Evolutionary conservation across 1,140 invertebrate species (phyloP), one percentile per base, ranked within the genome.

Genomic region (Oedothorax gibbosus): DNA sequence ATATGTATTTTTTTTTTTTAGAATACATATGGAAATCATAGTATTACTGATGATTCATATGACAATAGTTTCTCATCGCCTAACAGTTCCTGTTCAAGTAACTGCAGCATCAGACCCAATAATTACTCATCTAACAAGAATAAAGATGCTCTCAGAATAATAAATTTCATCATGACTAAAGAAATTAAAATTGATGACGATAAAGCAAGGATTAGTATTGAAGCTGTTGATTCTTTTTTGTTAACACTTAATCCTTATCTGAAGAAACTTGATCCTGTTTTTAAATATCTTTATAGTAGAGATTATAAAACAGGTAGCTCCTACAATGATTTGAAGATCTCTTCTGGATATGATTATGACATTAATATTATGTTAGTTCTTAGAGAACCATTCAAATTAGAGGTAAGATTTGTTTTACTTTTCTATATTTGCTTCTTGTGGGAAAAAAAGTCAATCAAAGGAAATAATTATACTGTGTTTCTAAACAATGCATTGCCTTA

Each of bases 231-330:
- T 77, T 10, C 12, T 18, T 77, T 77, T 64, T 4, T 77, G 9
- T 20, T 64, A 11, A 20, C 0, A 18, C 15, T 77, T 18, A 77
- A n/a, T 0, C 57, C 35, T 18, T 6, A 12, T 51, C 53, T 77
- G n/a, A 76, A 76, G 49, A 77, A 49, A 51, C 15, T 50, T 60
- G 75, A 77, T 71, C 49, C 15, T n/a, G 60, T 64, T 5, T 64
- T 65, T 64, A 53, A 50, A 8, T 9, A 12, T 50, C 14, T 77
- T 7, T 77, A 53, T 77, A 4, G 20, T 1, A 62, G 60, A 65
- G 35, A 53, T 77, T 64, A 77, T 20, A 53, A 50, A 11, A 77
- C 75, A 64, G 75, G 75, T 65, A 77, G 75, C 14, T 77, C 60
- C 6, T 77, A 77, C 20, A 62, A 64, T 11, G 60, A 64, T 51